These are phyloP conservation scores for Coboldia fuscipes DNA, from an alignment of 1,140 invertebrate genomes.

Conservation along the genomic window DNA sequence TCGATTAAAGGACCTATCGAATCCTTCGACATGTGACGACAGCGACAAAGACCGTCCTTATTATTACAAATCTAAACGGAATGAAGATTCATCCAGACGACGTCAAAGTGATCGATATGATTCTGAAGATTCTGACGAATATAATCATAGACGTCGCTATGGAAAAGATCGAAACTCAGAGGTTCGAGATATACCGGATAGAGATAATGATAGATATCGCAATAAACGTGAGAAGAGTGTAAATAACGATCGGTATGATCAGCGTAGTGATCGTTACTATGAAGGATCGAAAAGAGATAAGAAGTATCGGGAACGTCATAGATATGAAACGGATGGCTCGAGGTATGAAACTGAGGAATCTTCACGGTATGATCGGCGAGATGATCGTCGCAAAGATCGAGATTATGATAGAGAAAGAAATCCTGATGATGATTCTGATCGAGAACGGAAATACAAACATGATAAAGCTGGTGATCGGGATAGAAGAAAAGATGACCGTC, in stretches of 20 bases:
- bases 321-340: conserved; percentile 8
- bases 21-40: conserved; percentile 7
- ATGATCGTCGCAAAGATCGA: conserved; percentile 9
- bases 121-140: conserved; percentile 7
- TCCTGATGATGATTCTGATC: conserved; percentile 20
- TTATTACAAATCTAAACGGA: background rate
- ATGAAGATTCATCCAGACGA: background rate
- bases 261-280: background rate
- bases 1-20: conserved; percentile 5
- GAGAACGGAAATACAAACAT: conserved; percentile 9
- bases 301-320: conserved; percentile 4
- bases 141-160: conserved; percentile 4
- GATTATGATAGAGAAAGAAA: conserved; percentile 12
- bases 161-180: conserved; percentile 7
- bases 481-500: conserved; percentile 6
- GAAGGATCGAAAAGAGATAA: background rate
- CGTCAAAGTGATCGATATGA: conserved; percentile 4
- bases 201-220: conserved; percentile 4
- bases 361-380: conserved; percentile 7
- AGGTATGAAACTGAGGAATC: conserved; percentile 9
- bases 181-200: conserved; percentile 7
- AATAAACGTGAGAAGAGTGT: conserved; percentile 6
- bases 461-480: conserved; percentile 4
- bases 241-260: conserved; percentile 3
- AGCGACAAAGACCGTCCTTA: conserved; percentile 16